Percentiles rank a stretch among this genome's conserved stretches.
Conservation (phyloP, 2,797 vertebrate genomes). For the Platyrinchus mystaceus region DNA sequence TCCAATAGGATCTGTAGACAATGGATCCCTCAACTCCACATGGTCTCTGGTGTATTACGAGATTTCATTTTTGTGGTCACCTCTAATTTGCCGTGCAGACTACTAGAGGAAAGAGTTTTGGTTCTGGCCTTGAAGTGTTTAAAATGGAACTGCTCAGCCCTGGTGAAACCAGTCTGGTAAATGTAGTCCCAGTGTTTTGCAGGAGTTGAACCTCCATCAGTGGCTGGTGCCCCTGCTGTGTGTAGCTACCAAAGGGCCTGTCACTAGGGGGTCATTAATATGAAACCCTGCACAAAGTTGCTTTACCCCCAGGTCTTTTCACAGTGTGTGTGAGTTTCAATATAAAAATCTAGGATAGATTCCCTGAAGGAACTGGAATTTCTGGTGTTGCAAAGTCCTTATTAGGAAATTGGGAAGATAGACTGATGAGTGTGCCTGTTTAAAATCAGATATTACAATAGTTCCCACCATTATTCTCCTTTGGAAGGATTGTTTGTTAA, state of each 20-base stretch:
- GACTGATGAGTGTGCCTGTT: conserved; percentile 51
- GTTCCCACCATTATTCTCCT: conserved; percentile 55
- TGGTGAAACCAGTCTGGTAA: neutral
- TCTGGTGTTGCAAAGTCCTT: conserved; percentile 64
- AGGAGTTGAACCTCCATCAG: neutral
- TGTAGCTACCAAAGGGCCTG: neutral
- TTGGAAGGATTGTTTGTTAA: conserved; percentile 24
- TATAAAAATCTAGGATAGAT: conserved; percentile 38
- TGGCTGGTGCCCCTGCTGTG: neutral
- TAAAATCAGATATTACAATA: conserved; percentile 58
- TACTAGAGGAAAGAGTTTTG: neutral
- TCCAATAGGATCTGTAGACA: conserved; percentile 3
- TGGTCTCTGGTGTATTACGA: neutral
- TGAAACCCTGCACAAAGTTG: neutral
- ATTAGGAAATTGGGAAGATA: conserved; percentile 63
- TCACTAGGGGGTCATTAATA: neutral
- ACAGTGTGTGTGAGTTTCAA: neutral
- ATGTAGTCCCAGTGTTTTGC: neutral
- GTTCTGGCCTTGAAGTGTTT: neutral
- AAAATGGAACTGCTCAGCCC: neutral
- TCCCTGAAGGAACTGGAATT: conserved; percentile 60
- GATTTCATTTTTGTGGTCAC: conserved; percentile 10
- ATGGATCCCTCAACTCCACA: neutral
- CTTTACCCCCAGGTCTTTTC: conserved; percentile 30
- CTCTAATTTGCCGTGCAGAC: neutral